Conservation (phyloP, 2,113 vertebrate species). For the Myrmecophaga tridactyla region DNA sequence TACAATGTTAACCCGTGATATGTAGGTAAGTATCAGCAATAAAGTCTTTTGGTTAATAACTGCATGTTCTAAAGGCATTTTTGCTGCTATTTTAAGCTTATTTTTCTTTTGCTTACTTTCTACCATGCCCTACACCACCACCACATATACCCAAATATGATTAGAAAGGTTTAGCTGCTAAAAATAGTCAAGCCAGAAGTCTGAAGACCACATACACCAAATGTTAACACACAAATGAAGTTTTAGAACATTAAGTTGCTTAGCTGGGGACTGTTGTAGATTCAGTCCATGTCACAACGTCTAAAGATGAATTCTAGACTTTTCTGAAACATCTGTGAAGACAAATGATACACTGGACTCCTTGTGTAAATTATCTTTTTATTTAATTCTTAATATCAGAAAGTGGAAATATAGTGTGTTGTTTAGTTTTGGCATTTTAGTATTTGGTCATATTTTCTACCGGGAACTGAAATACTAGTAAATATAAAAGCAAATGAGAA, state of each 20-base stretch:
- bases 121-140: background rate
- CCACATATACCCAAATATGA: background rate
- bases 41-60: background rate
- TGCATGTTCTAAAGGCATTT: background rate
- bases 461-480: background rate
- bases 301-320: background rate
- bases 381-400: background rate
- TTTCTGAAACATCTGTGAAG: background rate
- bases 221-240: background rate
- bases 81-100: background rate
- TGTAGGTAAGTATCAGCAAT: background rate
- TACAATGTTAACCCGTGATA: background rate
- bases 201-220: background rate
- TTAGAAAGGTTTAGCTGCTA: background rate
- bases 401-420: background rate
- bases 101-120: background rate
- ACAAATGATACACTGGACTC: background rate
- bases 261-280: background rate
- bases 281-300: background rate
- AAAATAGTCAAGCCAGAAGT: slow-evolving; percentile 10
- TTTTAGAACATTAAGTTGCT: slow-evolving; percentile 1
- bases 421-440: background rate
- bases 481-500: background rate
- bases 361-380: background rate
- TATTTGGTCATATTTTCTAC: background rate